phyloP scores from a whole-genome alignment of 2,888 invertebrate genomes.

The Erebia epiphron region DNA sequence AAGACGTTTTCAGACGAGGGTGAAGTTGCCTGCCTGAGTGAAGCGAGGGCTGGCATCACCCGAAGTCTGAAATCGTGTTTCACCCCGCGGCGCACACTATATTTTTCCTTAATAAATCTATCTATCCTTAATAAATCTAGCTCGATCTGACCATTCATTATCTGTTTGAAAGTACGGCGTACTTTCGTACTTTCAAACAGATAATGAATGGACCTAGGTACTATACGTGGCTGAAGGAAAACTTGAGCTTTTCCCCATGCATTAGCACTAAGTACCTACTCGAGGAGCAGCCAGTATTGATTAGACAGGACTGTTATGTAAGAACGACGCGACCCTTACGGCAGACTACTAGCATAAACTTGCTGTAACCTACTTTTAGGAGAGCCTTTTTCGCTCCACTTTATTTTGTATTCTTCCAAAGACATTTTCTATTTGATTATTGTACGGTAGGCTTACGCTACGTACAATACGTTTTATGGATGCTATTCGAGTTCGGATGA shows the following conservation, averaged over 20 bases:
- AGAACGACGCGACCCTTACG: constrained; percentile 59
- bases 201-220: no score
- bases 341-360: constrained; percentile 50
- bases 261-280: constrained; percentile 69
- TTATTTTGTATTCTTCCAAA: constrained; percentile 23
- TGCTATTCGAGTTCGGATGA: neutral
- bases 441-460: constrained; percentile 1
- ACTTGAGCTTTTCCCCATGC: constrained; percentile 62
- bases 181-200: no score
- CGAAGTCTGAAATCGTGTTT: no score
- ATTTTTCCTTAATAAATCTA: no score
- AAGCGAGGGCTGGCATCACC: no score
- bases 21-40: no score
- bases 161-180: no score
- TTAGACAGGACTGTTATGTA: constrained; percentile 76
- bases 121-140: no score
- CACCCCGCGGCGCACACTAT: no score
- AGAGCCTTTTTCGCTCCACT: constrained; percentile 30
- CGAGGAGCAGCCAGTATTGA: constrained; percentile 73
- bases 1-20: no score
- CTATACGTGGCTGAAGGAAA: constrained; percentile 27
- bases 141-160: no score
- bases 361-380: constrained; percentile 47
- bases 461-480: constrained; percentile 1
- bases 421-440: constrained; percentile 21